These are phyloP conservation scores for Atrina japonica DNA, from an alignment of 2,888 invertebrate genomes.

Conservation along the genomic window DNA sequence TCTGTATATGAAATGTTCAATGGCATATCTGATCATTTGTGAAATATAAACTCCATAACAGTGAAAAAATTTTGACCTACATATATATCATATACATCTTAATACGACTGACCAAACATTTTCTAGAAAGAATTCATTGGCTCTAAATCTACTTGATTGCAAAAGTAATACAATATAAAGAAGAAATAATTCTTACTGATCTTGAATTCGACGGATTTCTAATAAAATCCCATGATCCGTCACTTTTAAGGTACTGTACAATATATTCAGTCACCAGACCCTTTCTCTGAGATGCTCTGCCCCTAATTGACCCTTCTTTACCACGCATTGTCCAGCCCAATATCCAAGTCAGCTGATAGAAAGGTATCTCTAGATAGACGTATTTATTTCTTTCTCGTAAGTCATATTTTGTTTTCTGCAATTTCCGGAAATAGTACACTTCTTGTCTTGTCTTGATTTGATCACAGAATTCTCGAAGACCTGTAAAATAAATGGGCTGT, in stretches of 20 bases:
- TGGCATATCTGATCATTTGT: too few relatives aligned
- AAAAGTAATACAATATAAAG: too few relatives aligned
- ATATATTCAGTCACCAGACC: constrained; percentile 44
- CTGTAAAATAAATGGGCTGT: too few relatives aligned
- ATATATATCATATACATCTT: too few relatives aligned
- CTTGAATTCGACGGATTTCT: constrained; percentile 28
- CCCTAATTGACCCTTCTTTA: constrained; percentile 30
- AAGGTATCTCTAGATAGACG: constrained; percentile 33
- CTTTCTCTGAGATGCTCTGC: constrained; percentile 13
- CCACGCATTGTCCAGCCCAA: constrained; percentile 44
- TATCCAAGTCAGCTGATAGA: constrained; percentile 29
- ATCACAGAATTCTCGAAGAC: not conserved
- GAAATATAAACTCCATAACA: too few relatives aligned
- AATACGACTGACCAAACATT: too few relatives aligned
- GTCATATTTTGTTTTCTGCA: constrained; percentile 11
- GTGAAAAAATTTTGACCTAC: too few relatives aligned
- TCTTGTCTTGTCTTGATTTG: constrained; percentile 8
- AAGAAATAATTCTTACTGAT: constrained; percentile 4
- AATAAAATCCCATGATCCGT: constrained; percentile 20
- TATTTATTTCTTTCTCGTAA: constrained; percentile 21
- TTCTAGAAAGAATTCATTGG: too few relatives aligned
- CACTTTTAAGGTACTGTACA: constrained; percentile 17
- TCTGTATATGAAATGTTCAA: too few relatives aligned
- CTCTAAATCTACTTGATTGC: too few relatives aligned
- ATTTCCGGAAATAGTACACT: constrained; percentile 9